Percentiles rank a stretch among this genome's conserved stretches.
These are phyloP conservation scores for Plagodis dolabraria DNA, from an alignment of 2,888 invertebrate species.

Conservation along the genomic window DNA sequence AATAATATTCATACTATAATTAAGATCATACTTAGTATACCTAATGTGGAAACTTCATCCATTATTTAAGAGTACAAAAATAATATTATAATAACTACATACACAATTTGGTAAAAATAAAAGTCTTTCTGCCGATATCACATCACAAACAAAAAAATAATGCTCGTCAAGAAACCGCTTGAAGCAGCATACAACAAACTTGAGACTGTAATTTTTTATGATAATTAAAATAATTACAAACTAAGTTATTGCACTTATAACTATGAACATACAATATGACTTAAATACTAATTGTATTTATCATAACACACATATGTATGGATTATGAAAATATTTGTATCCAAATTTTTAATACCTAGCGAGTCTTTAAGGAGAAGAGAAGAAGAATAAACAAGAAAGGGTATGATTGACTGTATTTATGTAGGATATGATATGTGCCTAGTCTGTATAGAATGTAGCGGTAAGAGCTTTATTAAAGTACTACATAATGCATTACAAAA, in stretches of 20 bases:
- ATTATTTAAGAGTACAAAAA: neutral
- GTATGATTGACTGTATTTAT: too few species aligned
- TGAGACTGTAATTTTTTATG: too few species aligned
- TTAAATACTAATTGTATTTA: too few species aligned
- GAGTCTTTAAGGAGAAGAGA: neutral
- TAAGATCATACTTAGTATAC: neutral
- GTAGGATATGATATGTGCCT: too few species aligned
- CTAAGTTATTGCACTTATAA: slow-evolving; percentile 4
- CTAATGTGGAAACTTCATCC: neutral
- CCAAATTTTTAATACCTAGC: neutral
- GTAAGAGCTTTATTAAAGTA: too few species aligned
- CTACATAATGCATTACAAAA: too few species aligned
- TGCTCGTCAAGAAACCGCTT: neutral
- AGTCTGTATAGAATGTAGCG: too few species aligned
- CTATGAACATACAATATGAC: neutral
- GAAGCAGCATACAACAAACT: too few species aligned
- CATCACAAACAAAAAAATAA: slow-evolving; percentile 15
- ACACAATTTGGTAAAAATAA: slow-evolving; percentile 12
- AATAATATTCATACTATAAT: too few species aligned
- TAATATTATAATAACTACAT: neutral
- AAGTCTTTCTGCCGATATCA: slow-evolving; percentile 24
- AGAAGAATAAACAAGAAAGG: too few species aligned
- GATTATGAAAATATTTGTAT: slow-evolving; percentile 6
- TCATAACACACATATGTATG: neutral
- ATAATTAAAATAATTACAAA: neutral